Conservation (phyloP, 2,113 vertebrate genomes). For the Centropus bengalensis region DNA sequence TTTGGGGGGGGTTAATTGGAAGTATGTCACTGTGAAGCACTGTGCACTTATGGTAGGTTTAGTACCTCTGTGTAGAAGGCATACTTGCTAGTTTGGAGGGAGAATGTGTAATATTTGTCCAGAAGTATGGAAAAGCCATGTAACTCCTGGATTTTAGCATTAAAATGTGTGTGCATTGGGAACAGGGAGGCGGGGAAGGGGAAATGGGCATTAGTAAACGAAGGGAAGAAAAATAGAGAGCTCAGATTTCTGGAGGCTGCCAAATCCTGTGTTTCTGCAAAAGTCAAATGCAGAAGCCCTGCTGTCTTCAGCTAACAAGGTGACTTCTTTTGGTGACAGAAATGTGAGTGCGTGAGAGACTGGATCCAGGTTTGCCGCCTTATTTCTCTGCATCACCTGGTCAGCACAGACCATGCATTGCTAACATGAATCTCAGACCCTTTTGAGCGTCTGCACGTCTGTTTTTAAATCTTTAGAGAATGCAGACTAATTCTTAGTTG, state of each 20-base stretch:
- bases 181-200: not conserved
- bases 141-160: not conserved
- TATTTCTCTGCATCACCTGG: not conserved
- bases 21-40: not conserved
- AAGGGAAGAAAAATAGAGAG: constrained; percentile 38
- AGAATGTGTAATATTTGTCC: not conserved
- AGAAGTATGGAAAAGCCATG: constrained; percentile 19
- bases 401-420: not conserved
- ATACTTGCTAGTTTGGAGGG: not conserved
- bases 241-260: constrained; percentile 52
- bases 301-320: not conserved
- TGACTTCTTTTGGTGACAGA: not conserved
- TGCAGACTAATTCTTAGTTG: not conserved
- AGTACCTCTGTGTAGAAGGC: not conserved
- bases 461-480: not conserved
- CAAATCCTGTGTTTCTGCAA: constrained; percentile 26
- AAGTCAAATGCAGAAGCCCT: not conserved
- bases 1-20: not conserved
- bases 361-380: not conserved
- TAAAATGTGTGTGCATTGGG: not conserved
- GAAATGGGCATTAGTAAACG: constrained; percentile 35
- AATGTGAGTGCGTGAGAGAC: fast-evolving
- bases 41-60: not conserved
- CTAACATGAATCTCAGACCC: not conserved
- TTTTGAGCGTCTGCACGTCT: not conserved